Evolutionary conservation across 1,140 invertebrate species (phyloP).

Genomic region (Dendroctonus ponderosae): DNA sequence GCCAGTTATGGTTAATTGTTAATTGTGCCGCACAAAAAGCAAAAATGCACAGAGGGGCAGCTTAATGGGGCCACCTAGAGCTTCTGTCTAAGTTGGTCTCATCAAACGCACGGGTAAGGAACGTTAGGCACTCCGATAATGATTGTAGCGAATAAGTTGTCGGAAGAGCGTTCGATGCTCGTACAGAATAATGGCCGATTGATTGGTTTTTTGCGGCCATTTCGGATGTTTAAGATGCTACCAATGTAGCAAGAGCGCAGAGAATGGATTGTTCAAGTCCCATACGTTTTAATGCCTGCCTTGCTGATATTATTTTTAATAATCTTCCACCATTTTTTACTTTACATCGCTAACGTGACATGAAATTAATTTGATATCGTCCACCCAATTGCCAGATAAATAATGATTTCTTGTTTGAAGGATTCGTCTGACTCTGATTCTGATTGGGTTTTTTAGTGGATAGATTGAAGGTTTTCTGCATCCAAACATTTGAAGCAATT

Average conservation of each 20-base stretch:
- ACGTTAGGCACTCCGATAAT: slow-evolving; percentile 20
- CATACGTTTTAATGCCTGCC: slow-evolving; percentile 6
- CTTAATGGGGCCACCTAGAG: slow-evolving; percentile 19
- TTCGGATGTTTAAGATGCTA: slow-evolving; percentile 9
- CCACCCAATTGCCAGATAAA: no score
- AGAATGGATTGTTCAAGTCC: slow-evolving; percentile 12
- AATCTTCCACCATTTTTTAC: no score
- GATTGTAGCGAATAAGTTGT: slow-evolving; percentile 21
- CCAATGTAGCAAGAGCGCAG: slow-evolving; percentile 2
- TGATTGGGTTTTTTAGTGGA: no score
- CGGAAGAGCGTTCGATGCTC: slow-evolving; percentile 17
- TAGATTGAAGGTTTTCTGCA: no score
- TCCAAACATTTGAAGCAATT: no score
- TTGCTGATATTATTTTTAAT: no score
- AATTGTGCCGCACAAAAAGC: slow-evolving; percentile 20
- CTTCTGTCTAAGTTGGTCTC: no score
- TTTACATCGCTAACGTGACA: no score
- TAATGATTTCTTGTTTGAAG: no score
- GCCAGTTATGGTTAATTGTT: slow-evolving; percentile 26
- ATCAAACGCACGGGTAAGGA: not conserved
- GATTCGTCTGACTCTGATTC: no score
- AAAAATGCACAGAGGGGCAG: slow-evolving; percentile 11
- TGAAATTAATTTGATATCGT: no score
- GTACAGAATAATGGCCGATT: slow-evolving; percentile 20
- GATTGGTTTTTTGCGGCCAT: slow-evolving; percentile 9